Base-by-base conservation (phyloP, 2,113 vertebrate species). In the Archilochus colubris region DNA sequence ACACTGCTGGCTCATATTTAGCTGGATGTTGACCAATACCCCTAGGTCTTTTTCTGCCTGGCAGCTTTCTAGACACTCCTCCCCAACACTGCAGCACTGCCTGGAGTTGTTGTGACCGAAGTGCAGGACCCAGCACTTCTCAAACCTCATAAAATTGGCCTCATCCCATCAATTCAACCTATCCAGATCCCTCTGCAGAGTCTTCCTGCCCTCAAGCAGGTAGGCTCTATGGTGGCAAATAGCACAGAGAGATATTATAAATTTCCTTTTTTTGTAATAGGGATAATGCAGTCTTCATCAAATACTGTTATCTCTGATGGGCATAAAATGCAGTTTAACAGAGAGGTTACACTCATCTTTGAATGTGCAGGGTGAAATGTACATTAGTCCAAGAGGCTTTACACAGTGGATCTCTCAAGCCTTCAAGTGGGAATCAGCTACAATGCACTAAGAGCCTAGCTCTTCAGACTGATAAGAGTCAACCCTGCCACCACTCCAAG, bases 241-340 rank as follows among this genome's bases (percentile, higher is more conserved):
- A 94, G 78, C 33, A 92, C 1, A 3, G 95, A 48, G 82, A 86
- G 70, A 44, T 84, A 94, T 53, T 75, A 95, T 89, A 90, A 87
- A 86, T 93, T 95, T 88, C 72, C 70, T 48, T 48, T 48, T 94
- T 93, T 67, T 93, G 64, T 93, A 76, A 86, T 63, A 38, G 88
- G 81, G 68, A 95, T 94, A 97, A 94, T 91, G 89, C 40, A 94
- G 67, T 87, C 75, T 91, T 96, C 86, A 95, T 61, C 83, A 91
- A 82, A 96, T 69, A 63, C 54, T 76, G 86, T 38, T 95, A 51
- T 93, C 59, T 81, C 94, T 85, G 91, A 80, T 78, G 69, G 80
- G 51, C 53, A 77, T 44, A 92, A 97, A 97, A 93, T 89, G 79
- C 89, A 93, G 94, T 91, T 97, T 97, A 97, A 92, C 89, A 74